Evolutionary conservation across 2,888 invertebrate species (phyloP).

Genomic region (Trachelus troglodyta): DNA sequence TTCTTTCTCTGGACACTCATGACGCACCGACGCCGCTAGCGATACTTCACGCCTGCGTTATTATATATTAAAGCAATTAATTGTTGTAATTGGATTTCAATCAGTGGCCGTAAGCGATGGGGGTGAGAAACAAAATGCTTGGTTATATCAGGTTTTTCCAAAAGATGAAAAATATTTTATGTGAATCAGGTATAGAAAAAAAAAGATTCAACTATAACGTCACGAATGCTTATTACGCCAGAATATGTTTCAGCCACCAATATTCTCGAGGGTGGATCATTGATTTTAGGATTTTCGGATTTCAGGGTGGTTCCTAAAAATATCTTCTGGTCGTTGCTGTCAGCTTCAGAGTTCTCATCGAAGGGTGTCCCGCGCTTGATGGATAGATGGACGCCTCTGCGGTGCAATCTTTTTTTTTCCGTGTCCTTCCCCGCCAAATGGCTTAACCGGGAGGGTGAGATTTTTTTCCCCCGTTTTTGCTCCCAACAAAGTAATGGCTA

Average conservation of each 20-base stretch:
- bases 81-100: conserved; percentile 61
- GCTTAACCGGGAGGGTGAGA: background rate
- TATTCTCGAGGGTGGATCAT: background rate
- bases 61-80: conserved; percentile 52
- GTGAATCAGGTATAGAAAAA: no score
- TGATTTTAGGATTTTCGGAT: background rate
- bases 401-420: conserved; percentile 26
- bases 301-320: background rate
- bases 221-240: background rate
- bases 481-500: background rate
- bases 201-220: background rate
- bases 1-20: background rate
- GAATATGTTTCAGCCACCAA: background rate
- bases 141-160: background rate
- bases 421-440: background rate
- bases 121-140: background rate
- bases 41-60: conserved; percentile 5
- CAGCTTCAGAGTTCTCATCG: conserved; percentile 13
- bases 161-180: no score
- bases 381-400: conserved; percentile 18
- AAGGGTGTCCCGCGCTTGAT: conserved; percentile 20
- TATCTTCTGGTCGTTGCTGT: background rate
- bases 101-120: conserved; percentile 50
- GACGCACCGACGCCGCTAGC: conserved; percentile 12
- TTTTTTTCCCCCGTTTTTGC: conserved; percentile 12